Percentiles rank a stretch among this genome's conserved stretches.
phyloP scores from a whole-genome alignment of 2,113 vertebrate species.

The Struthio camelus region DNA sequence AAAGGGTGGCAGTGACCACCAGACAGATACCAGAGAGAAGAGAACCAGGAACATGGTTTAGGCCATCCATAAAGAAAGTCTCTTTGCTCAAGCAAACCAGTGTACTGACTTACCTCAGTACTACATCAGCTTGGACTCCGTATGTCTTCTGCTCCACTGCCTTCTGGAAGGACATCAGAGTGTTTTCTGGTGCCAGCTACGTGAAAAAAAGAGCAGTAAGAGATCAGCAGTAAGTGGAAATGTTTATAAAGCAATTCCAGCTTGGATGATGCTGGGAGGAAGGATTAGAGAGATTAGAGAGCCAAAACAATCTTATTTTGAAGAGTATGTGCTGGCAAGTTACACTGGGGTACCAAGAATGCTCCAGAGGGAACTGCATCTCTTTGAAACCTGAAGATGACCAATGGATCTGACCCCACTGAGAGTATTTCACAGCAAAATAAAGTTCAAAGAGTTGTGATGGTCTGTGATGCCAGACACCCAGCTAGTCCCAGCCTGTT shows the following conservation, averaged over 20 bases:
- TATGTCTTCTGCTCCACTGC: conserved; percentile 86
- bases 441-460: neutral
- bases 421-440: neutral
- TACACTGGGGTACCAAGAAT: neutral
- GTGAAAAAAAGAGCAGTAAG: neutral
- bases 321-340: neutral
- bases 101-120: conserved; percentile 80
- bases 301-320: neutral
- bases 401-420: neutral
- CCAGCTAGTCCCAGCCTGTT: fast-evolving
- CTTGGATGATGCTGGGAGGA: neutral
- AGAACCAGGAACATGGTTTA: neutral
- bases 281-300: neutral
- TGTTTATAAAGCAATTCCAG: neutral
- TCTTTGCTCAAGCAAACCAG: neutral
- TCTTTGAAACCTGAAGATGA: neutral
- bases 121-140: conserved; percentile 89
- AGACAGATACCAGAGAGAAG: neutral
- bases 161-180: conserved; percentile 92
- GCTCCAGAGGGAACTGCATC: neutral
- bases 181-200: conserved; percentile 95
- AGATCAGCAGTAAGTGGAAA: neutral
- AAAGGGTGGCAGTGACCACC: neutral
- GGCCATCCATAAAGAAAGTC: neutral
- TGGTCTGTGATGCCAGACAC: neutral